These are phyloP conservation scores for Lacerta bilineata DNA, from an alignment of 2,797 vertebrate genomes.

Conservation along the genomic window DNA sequence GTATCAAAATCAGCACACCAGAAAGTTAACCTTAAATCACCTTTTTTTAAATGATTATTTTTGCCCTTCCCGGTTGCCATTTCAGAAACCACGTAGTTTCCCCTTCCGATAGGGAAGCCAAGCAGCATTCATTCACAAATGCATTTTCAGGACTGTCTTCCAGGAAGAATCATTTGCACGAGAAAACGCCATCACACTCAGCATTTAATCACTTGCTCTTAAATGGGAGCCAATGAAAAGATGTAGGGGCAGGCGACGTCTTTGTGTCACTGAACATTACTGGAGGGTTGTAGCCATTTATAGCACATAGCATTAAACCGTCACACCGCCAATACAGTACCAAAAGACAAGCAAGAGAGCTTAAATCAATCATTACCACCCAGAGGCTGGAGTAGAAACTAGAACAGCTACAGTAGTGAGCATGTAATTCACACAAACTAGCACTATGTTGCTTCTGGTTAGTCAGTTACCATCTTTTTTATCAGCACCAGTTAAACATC, in stretches of 20 bases:
- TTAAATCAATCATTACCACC: background rate
- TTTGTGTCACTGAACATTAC: background rate
- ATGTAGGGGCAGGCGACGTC: background rate
- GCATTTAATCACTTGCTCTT: no score
- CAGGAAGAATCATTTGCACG: background rate
- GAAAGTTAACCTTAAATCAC: constrained; percentile 27
- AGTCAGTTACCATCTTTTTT: no score
- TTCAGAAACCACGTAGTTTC: background rate
- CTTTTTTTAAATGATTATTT: constrained; percentile 25
- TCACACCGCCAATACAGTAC: no score
- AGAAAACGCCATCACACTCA: no score
- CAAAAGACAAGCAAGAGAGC: background rate
- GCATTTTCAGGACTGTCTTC: background rate
- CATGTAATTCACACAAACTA: background rate
- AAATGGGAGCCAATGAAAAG: background rate
- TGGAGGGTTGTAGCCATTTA: background rate
- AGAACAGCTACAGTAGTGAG: background rate
- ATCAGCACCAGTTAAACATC: no score
- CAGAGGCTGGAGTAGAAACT: background rate
- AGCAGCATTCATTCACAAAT: background rate
- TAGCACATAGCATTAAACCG: no score
- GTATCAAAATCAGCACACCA: constrained; percentile 31
- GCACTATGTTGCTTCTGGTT: no score
- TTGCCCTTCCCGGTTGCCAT: background rate
- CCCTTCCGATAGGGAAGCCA: background rate